phyloP scores from a whole-genome alignment of 30 jellyfish, hydroid and myxozoan species.

The Pseudorhiza aurosa region DNA sequence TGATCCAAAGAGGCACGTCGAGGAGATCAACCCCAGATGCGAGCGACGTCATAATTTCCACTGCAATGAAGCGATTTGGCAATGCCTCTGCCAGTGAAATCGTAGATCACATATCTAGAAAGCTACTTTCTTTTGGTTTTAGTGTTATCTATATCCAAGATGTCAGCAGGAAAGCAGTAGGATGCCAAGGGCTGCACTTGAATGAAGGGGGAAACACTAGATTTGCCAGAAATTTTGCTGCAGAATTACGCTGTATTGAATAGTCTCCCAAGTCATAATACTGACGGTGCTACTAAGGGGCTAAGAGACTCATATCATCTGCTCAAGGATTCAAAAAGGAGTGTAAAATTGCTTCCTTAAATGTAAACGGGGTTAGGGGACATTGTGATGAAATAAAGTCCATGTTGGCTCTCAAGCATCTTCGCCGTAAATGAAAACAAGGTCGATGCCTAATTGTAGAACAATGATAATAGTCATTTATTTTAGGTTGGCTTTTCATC shows the following conservation, averaged over 20 bases:
- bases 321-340: too few relatives aligned
- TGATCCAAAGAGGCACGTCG: neutral
- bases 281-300: too few relatives aligned
- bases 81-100: neutral
- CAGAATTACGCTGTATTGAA: neutral
- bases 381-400: neutral
- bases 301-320: too few relatives aligned
- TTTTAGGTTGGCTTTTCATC: too few relatives aligned
- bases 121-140: neutral
- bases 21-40: neutral
- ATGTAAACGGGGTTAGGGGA: too few relatives aligned
- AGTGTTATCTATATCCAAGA: neutral
- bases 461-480: too few relatives aligned
- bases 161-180: neutral
- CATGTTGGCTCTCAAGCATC: neutral
- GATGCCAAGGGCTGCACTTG: neutral
- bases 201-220: neutral
- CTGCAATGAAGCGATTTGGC: neutral
- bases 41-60: neutral
- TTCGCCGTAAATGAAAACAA: conserved; percentile 41
- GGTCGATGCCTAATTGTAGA: conserved; percentile 22
- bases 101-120: neutral
- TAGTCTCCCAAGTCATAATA: neutral
- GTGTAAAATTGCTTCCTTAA: too few relatives aligned
- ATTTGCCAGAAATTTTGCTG: neutral